A percentile compares a stretch with the other conserved stretches of the same genome.
These are phyloP conservation scores for Heterodera filipjevi DNA, from an alignment of 2,888 invertebrate species.

Conservation along the genomic window DNA sequence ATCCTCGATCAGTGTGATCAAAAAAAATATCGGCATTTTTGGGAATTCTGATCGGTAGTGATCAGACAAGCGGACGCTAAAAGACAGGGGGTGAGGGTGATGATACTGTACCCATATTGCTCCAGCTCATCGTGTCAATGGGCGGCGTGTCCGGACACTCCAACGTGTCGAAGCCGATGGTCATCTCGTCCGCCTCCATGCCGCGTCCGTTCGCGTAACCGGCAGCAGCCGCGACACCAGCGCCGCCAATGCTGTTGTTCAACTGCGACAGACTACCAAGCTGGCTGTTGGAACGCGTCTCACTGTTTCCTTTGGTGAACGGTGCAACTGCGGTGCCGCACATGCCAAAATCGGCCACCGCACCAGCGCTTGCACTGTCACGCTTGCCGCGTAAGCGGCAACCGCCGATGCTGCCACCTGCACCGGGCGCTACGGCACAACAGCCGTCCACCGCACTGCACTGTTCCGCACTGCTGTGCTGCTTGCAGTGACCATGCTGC, in stretches of 20 bases:
- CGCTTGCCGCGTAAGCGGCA: conserved; percentile 34
- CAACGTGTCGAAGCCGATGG: conserved; percentile 47
- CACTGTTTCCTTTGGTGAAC: conserved; percentile 18
- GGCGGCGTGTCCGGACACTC: conserved; percentile 62
- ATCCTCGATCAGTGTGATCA: too few species aligned
- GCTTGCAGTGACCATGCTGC: too few species aligned
- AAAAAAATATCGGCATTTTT: too few species aligned
- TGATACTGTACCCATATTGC: conserved; percentile 54
- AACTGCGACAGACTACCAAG: conserved; percentile 49
- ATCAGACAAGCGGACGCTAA: too few species aligned
- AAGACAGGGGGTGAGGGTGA: neutral
- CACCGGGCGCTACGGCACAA: neutral
- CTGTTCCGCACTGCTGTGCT: conserved; percentile 40
- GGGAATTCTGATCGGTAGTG: too few species aligned
- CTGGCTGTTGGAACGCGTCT: conserved; percentile 48
- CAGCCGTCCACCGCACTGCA: neutral
- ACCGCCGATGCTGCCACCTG: neutral
- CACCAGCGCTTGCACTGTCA: conserved; percentile 5
- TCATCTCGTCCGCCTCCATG: conserved; percentile 15
- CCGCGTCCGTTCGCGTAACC: conserved; percentile 14
- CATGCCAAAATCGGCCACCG: neutral
- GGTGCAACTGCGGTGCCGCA: neutral
- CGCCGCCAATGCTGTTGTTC: conserved; percentile 37
- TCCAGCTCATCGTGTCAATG: conserved; percentile 63
- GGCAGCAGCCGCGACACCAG: neutral